Evolutionary conservation across 2,888 invertebrate genomes (phyloP), one percentile per base, ranked within the genome.

Genomic region (Lottia scabra): DNA sequence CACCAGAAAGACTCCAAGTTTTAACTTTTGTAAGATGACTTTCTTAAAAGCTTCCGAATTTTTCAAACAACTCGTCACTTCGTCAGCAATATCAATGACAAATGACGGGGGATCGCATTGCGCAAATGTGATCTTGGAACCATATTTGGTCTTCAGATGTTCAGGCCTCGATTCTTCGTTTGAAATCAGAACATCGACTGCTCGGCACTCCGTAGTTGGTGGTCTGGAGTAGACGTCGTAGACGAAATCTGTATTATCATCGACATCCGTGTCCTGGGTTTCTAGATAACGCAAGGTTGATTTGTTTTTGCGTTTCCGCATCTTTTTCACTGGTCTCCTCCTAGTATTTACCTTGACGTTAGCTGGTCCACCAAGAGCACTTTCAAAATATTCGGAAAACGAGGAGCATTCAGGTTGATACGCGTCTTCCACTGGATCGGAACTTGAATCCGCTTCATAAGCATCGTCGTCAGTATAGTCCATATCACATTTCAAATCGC

Each of bases 71-170:
- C 44, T 43, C n/a, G 43, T 44, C 16, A 78, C 72, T 13, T 26
- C 68, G 12, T 78, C 74, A 1, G 81, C 78, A 23, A 81, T 81
- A 46, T 82, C 77, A 12, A 83, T 69, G 19, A 81, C 27, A 62
- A 82, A 83, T 46, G 80, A 80, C 64, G 82, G 68, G 10, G 83
- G 83, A 19, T 78, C 75, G 44, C 81, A 81, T 6, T 75, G 71
- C 23, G 77, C 76, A 19, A 56, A 56, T 3, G 19, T 23, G 4
- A 56, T 13, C 19, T 8, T 23, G 15, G 19, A 12, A 4, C 19
- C 23, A 56, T 23, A 56, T 56, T 56, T 56, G 2, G 10, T 56
- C 23, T 56, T 23, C 19, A 56, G 56, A 56, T 56, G 23, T 23
- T 23, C 12, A 2, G 19, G 19, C 2, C 10, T 12, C 10, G 23